phyloP scores from a whole-genome alignment of 2,888 invertebrate genomes.

The Syrista parreyssii region DNA sequence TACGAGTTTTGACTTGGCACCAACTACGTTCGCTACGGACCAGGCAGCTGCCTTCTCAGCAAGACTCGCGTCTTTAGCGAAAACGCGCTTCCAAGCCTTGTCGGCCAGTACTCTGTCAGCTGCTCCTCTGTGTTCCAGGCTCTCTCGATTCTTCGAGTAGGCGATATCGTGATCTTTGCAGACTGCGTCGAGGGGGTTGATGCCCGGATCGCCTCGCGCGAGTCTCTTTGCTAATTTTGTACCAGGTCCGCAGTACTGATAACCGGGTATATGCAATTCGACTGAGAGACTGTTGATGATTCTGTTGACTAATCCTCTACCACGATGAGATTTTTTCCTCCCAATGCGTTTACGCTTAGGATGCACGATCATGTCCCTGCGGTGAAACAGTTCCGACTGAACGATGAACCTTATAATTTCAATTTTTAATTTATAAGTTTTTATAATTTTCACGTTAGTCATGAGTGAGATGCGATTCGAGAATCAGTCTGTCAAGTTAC shows the following conservation, averaged over 20 bases:
- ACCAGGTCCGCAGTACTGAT: conserved; percentile 42
- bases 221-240: conserved; percentile 44
- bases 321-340: no score
- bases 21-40: conserved; percentile 50
- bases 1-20: conserved; percentile 36
- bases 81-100: conserved; percentile 28
- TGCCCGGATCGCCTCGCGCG: conserved; percentile 51
- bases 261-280: conserved; percentile 25
- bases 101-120: conserved; percentile 28
- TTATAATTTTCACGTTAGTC: no score
- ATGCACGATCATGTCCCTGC: no score
- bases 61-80: background rate
- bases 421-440: no score
- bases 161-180: conserved; percentile 55
- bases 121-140: conserved; percentile 18
- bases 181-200: conserved; percentile 49
- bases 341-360: no score
- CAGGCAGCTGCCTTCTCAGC: conserved; percentile 27
- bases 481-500: no score
- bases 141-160: conserved; percentile 35
- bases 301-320: no score
- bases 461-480: no score
- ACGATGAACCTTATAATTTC: no score
- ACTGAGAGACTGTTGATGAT: no score
- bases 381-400: no score